phyloP scores from a whole-genome alignment of 2,113 vertebrate genomes.

The Rhynchomys soricoides region DNA sequence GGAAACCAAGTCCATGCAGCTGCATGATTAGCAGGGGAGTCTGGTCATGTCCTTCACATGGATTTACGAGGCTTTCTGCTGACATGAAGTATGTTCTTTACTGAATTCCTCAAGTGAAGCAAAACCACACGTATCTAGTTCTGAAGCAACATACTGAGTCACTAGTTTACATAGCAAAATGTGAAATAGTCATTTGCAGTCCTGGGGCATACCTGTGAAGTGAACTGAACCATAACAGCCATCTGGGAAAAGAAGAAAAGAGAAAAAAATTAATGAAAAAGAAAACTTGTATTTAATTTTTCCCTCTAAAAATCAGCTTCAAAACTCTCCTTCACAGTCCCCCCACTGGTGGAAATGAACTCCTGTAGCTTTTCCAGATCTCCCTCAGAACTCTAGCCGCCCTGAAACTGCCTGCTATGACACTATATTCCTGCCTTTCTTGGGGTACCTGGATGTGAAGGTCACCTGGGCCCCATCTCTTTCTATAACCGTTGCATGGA shows the following conservation, averaged over 20 bases:
- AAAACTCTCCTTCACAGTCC: not conserved
- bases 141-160: conserved; percentile 70
- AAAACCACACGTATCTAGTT: conserved; percentile 72
- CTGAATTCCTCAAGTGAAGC: conserved; percentile 78
- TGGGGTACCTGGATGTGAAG: not conserved
- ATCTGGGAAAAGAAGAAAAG: conserved; percentile 42
- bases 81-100: conserved; percentile 75
- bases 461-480: not conserved
- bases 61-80: conserved; percentile 74
- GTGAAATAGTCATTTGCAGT: conserved; percentile 66
- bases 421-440: not conserved
- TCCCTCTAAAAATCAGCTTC: not conserved
- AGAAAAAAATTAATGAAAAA: not conserved
- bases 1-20: conserved; percentile 24
- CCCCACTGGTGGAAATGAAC: not conserved
- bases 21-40: conserved; percentile 46
- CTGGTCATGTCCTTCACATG: conserved; percentile 24
- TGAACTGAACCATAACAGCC: conserved; percentile 55
- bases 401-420: not conserved
- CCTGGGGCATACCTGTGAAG: conserved; percentile 63
- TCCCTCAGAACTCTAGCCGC: not conserved
- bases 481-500: not conserved
- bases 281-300: not conserved
- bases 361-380: not conserved
- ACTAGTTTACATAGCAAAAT: conserved; percentile 67